A percentile compares a stretch with the other conserved stretches of the same genome.
phyloP scores from a whole-genome alignment of 2,888 invertebrate species.

The Agrochola circellaris region DNA sequence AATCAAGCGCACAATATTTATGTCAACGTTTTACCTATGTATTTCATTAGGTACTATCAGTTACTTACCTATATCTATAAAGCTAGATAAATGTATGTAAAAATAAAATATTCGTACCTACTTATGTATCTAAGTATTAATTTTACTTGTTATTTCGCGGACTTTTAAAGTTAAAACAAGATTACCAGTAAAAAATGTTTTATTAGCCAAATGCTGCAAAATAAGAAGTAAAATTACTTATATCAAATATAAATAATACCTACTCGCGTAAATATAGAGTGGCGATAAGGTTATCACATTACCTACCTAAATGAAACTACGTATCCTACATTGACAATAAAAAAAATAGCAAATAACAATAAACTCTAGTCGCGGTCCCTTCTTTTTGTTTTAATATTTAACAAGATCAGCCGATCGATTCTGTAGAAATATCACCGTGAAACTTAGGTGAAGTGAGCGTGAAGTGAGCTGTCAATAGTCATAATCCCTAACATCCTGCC shows the following conservation, averaged over 20 bases:
- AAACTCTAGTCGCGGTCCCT: too few species aligned
- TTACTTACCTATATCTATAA: not conserved
- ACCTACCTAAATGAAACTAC: not conserved
- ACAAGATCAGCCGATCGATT: too few species aligned
- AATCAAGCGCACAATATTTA: slow-evolving; percentile 13
- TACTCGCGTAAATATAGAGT: slow-evolving; percentile 1
- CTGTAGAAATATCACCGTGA: too few species aligned
- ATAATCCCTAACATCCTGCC: too few species aligned
- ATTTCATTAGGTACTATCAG: not conserved
- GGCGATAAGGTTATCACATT: not conserved
- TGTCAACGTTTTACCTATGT: not conserved
- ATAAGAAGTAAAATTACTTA: slow-evolving; percentile 1
- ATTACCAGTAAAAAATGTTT: not conserved
- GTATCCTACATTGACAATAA: not conserved
- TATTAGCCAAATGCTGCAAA: not conserved
- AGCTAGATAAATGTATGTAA: not conserved
- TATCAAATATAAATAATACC: slow-evolving; percentile 3
- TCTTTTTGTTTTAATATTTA: too few species aligned
- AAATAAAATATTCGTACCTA: not conserved
- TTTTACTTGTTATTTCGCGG: slow-evolving; percentile 12
- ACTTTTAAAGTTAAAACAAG: not conserved
- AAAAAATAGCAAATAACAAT: too few species aligned
- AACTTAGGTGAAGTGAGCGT: too few species aligned
- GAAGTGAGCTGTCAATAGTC: too few species aligned
- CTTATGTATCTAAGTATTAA: not conserved